These are phyloP conservation scores for Apodemus speciosus DNA, from an alignment of 2,113 vertebrate genomes.

Conservation along the genomic window DNA sequence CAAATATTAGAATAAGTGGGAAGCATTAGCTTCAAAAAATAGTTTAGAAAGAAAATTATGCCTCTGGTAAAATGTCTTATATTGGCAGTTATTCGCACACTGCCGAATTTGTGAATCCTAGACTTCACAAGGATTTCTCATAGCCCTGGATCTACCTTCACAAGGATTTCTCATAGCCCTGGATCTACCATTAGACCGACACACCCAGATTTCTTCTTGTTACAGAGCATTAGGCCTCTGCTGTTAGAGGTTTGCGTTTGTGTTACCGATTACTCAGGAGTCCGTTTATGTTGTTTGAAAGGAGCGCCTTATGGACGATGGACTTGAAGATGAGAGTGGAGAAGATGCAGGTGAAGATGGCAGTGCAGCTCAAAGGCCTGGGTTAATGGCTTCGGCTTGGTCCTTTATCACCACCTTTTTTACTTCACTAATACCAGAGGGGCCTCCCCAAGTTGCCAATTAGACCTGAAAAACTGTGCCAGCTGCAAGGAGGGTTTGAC, in stretches of 20 bases:
- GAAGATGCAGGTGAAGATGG: slow-evolving; percentile 89
- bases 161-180: not conserved
- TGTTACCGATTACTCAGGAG: slow-evolving; percentile 15
- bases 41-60: not conserved
- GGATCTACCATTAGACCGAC: not conserved
- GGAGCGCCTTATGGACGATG: slow-evolving; percentile 94
- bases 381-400: slow-evolving; percentile 95
- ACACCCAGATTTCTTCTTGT: not conserved
- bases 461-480: slow-evolving; percentile 84
- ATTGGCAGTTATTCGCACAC: not conserved
- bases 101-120: not conserved
- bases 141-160: not conserved
- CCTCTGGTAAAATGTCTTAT: not conserved
- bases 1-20: not conserved
- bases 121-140: not conserved
- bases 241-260: not conserved
- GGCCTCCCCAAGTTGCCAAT: slow-evolving; percentile 94
- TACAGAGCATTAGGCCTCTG: not conserved
- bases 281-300: slow-evolving; percentile 80
- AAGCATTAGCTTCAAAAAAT: not conserved
- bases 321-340: slow-evolving; percentile 90
- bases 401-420: slow-evolving; percentile 97
- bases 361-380: slow-evolving; percentile 85
- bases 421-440: slow-evolving; percentile 97
- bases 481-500: slow-evolving; percentile 77